These are phyloP conservation scores for Hydroisotoma schaefferi DNA, from an alignment of 2,888 invertebrate species.

Conservation along the genomic window DNA sequence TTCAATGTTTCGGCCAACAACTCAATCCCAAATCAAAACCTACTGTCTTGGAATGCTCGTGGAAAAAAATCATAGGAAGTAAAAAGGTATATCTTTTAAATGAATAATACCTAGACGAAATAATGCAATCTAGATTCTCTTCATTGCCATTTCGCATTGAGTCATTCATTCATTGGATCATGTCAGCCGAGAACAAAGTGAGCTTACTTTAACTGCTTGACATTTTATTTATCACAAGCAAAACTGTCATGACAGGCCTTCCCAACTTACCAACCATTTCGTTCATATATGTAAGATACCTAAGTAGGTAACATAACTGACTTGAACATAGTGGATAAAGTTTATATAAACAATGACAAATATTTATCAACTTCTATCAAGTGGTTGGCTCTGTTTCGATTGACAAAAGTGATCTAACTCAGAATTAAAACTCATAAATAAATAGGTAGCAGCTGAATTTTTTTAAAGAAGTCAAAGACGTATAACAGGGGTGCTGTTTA, in stretches of 20 bases:
- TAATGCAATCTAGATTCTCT: conserved; percentile 4
- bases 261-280: not conserved
- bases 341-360: conserved; percentile 39
- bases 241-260: not conserved
- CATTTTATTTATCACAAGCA: conserved; percentile 25
- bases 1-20: conserved; percentile 1
- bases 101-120: no score
- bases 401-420: not conserved
- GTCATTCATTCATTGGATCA: conserved; percentile 4
- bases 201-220: conserved; percentile 12
- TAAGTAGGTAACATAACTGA: not conserved
- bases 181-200: conserved; percentile 8
- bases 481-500: conserved; percentile 17
- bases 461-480: no score
- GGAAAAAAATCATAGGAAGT: no score
- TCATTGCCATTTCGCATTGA: conserved; percentile 9
- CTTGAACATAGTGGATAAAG: not conserved
- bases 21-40: not conserved
- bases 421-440: not conserved
- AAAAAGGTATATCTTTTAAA: no score
- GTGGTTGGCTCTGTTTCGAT: conserved; percentile 7
- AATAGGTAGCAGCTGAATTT: no score
- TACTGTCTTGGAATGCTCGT: no score
- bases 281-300: no score
- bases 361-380: conserved; percentile 41